phyloP scores from a whole-genome alignment of 2,113 vertebrate genomes.

The Callaeas wilsoni region DNA sequence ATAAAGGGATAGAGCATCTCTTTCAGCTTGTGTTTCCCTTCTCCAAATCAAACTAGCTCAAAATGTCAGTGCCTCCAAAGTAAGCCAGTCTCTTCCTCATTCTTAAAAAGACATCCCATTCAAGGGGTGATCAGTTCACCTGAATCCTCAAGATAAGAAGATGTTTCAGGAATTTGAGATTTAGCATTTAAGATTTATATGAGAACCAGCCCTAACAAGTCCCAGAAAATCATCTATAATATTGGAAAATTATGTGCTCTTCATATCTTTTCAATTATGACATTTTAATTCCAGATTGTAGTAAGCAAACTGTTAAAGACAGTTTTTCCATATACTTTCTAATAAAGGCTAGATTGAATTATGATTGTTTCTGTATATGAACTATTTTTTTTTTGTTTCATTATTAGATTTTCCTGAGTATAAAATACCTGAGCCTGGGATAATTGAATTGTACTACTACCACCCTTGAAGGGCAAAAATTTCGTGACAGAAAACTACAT shows the following conservation, averaged over 20 bases:
- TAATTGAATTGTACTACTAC: background rate
- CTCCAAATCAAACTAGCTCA: background rate
- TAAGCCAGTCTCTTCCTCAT: background rate
- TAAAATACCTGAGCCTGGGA: background rate
- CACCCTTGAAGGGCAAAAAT: background rate
- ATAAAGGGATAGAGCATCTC: background rate
- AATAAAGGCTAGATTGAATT: background rate
- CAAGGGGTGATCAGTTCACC: background rate
- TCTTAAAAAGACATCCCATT: background rate
- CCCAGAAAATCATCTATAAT: background rate
- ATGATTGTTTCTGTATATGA: background rate
- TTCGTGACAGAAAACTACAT: background rate
- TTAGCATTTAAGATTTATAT: background rate
- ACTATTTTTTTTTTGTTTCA: background rate
- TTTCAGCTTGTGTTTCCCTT: background rate
- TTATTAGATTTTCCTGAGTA: background rate
- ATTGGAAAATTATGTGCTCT: background rate
- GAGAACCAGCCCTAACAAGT: background rate
- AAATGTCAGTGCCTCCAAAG: background rate
- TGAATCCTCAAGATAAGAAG: background rate
- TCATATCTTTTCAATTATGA: background rate
- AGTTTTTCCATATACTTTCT: background rate
- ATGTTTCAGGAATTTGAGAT: background rate
- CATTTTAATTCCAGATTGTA: background rate
- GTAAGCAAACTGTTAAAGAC: background rate